Conservation (phyloP, 2,888 invertebrate species). For the Bugulina stolonifera region DNA sequence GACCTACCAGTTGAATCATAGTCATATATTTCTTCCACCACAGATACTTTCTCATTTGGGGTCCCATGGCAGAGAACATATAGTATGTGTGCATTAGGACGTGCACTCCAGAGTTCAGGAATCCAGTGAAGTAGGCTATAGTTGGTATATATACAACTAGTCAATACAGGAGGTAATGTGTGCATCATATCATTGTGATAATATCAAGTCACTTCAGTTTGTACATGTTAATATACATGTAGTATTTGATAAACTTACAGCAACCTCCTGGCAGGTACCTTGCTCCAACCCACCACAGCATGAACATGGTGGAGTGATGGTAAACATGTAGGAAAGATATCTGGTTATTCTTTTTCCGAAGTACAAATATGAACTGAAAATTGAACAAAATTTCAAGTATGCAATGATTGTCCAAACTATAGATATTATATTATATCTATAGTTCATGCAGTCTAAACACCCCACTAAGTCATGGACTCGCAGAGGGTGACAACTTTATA, state of each 20-base stretch:
- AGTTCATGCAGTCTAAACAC: no score
- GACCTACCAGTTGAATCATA: conserved; percentile 46
- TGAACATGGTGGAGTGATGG: conserved; percentile 50
- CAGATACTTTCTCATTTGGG: conserved; percentile 48
- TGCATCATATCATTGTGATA: background rate
- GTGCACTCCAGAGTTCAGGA: conserved; percentile 49
- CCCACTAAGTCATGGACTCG: no score
- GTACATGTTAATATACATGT: background rate
- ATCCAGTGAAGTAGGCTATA: conserved; percentile 48
- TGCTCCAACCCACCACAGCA: conserved; percentile 49
- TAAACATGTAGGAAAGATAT: conserved; percentile 51
- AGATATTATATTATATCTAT: no score
- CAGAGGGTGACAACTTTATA: no score
- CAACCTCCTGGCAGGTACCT: conserved; percentile 46
- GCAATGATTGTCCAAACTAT: no score
- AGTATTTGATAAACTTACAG: no score
- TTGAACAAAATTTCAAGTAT: no score
- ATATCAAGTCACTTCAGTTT: background rate
- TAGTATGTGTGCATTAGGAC: conserved; percentile 52
- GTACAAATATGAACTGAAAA: conserved; percentile 47
- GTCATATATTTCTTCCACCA: conserved; percentile 54
- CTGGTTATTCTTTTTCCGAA: conserved; percentile 49
- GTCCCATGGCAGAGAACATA: conserved; percentile 47
- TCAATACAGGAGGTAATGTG: no score
- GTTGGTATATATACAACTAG: conserved; percentile 1